Percentiles rank a stretch among this genome's conserved stretches.
phyloP scores from a whole-genome alignment of 2,888 invertebrate genomes.

The Spicauda simplicius region DNA sequence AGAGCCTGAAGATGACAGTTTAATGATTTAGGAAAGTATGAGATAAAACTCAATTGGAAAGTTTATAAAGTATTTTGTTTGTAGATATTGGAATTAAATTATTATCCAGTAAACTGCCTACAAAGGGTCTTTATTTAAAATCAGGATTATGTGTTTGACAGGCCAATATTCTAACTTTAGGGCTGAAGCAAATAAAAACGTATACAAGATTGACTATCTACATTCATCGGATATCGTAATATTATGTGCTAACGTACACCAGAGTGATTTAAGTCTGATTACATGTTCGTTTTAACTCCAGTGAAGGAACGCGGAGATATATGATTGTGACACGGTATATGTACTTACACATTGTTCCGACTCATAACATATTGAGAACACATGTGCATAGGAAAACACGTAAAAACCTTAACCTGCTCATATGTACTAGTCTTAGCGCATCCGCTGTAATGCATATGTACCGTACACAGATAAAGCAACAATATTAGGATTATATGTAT shows the following conservation, averaged over 20 bases:
- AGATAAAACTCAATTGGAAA: conserved; percentile 31
- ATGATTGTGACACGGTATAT: too few relatives aligned
- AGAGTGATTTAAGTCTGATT: too few relatives aligned
- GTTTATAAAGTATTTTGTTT: conserved; percentile 19
- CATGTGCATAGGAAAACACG: too few relatives aligned
- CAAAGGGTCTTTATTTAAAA: conserved; percentile 19
- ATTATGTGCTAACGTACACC: too few relatives aligned
- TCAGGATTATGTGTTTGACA: conserved; percentile 9
- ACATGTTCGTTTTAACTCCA: too few relatives aligned
- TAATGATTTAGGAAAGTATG: conserved; percentile 34
- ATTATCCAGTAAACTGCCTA: conserved; percentile 7
- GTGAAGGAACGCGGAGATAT: too few relatives aligned
- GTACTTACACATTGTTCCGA: too few relatives aligned
- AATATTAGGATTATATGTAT: not conserved
- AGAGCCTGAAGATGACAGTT: conserved; percentile 26
- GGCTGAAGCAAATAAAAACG: not conserved
- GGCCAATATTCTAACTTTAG: conserved; percentile 1
- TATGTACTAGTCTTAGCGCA: too few relatives aligned
- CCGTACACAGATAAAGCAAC: too few relatives aligned
- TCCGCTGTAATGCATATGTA: too few relatives aligned
- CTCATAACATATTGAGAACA: too few relatives aligned
- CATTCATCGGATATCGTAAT: not conserved
- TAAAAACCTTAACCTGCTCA: too few relatives aligned
- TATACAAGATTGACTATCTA: not conserved
- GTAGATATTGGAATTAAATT: conserved; percentile 19